Conservation (phyloP, 2,113 vertebrate species). For the Megaceryle maxima region DNA sequence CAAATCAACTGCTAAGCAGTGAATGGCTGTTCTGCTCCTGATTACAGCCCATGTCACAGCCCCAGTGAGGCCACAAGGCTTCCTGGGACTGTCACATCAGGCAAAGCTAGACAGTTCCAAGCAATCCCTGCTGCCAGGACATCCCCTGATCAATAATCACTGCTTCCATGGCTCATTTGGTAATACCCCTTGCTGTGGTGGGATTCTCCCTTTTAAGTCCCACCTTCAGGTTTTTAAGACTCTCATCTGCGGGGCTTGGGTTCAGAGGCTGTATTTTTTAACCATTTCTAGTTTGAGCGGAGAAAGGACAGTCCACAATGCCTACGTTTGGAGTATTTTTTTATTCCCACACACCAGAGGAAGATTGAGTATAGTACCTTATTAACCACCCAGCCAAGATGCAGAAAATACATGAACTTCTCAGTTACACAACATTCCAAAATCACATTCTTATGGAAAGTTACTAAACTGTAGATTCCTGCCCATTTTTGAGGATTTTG, state of each 20-base stretch:
- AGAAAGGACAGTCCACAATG: neutral
- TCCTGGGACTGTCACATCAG: neutral
- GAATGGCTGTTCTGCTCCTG: neutral
- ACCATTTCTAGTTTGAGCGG: neutral
- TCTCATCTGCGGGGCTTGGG: neutral
- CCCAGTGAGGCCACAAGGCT: accelerated
- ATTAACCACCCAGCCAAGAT: neutral
- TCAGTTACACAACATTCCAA: neutral
- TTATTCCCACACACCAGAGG: neutral
- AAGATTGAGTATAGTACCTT: neutral
- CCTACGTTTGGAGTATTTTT: neutral
- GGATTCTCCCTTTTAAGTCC: neutral
- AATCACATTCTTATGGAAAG: neutral
- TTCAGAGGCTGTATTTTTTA: neutral
- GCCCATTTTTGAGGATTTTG: neutral
- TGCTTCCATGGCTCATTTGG: neutral
- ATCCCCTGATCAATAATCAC: neutral
- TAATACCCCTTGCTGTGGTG: neutral
- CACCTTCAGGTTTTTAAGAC: neutral
- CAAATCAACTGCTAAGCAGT: neutral
- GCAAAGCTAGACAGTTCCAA: neutral
- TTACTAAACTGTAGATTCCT: neutral
- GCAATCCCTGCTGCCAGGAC: neutral
- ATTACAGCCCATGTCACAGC: neutral
- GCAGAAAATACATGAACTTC: neutral